These are phyloP conservation scores for Temnothorax curvispinosus DNA, from an alignment of 1,140 invertebrate species.

Conservation along the genomic window DNA sequence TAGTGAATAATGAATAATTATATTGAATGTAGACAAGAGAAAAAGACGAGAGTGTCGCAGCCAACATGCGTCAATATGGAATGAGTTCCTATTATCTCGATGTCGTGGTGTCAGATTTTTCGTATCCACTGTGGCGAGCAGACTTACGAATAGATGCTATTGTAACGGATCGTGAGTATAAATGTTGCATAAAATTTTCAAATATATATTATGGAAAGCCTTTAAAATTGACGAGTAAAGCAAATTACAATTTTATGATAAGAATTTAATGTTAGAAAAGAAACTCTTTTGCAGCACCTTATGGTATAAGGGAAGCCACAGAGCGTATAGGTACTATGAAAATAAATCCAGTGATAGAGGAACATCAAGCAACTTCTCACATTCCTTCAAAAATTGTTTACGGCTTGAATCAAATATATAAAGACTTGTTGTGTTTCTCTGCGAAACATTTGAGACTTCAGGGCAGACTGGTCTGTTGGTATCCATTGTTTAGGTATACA, in stretches of 20 bases:
- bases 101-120: conserved; percentile 96
- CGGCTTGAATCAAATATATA: conserved; percentile 91
- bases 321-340: conserved; percentile 92
- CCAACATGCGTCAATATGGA: conserved; percentile 96
- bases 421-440: conserved; percentile 94
- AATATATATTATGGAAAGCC: background rate
- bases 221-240: conserved; percentile 4
- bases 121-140: conserved; percentile 91
- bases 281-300: conserved; percentile 91
- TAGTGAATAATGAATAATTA: background rate
- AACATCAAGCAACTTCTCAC: conserved; percentile 89
- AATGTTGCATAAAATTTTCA: conserved; percentile 4
- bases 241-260: conserved; percentile 6
- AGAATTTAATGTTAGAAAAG: conserved; percentile 11
- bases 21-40: conserved; percentile 87
- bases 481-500: conserved; percentile 92
- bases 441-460: conserved; percentile 91
- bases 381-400: conserved; percentile 96
- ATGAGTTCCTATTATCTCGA: conserved; percentile 92
- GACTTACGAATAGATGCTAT: conserved; percentile 93
- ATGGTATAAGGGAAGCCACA: conserved; percentile 97
- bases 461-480: conserved; percentile 96
- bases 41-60: conserved; percentile 93
- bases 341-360: conserved; percentile 87
- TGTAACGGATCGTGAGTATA: conserved; percentile 96